Percentiles rank a stretch among this genome's conserved stretches.
These are phyloP conservation scores for Boloria euphrosyne DNA, from an alignment of 2,888 invertebrate genomes.

Conservation along the genomic window DNA sequence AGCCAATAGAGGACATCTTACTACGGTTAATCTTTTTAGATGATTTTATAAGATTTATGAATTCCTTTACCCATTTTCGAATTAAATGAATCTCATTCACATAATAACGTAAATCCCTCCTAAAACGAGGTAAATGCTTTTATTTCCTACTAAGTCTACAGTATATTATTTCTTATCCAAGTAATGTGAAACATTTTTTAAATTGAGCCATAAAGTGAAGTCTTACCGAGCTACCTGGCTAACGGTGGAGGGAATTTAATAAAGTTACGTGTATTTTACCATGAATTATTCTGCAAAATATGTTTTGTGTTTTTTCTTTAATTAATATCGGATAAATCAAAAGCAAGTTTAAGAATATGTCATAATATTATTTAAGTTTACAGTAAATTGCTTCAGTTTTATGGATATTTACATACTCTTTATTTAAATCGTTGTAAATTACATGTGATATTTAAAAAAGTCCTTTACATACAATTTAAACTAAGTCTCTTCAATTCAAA, in stretches of 20 bases:
- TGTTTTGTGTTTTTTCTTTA: slow-evolving; percentile 43
- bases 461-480: slow-evolving; percentile 23
- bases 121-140: slow-evolving; percentile 25
- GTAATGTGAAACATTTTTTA: slow-evolving; percentile 72
- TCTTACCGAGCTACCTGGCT: slow-evolving; percentile 61
- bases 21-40: no score
- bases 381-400: no score
- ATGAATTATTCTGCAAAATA: slow-evolving; percentile 63
- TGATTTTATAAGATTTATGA: no score
- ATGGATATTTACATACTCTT: no score
- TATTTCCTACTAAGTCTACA: slow-evolving; percentile 57
- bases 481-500: slow-evolving; percentile 65
- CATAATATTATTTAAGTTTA: not conserved
- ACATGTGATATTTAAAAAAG: not conserved
- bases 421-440: no score
- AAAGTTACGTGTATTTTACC: slow-evolving; percentile 70
- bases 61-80: not conserved
- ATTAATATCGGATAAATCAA: slow-evolving; percentile 48
- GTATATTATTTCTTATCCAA: slow-evolving; percentile 64
- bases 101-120: not conserved
- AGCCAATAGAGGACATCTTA: not conserved
- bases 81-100: not conserved
- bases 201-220: slow-evolving; percentile 73
- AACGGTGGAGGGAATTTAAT: slow-evolving; percentile 70
- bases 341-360: slow-evolving; percentile 14